Conservation (phyloP, 2,797 vertebrate genomes). For the Eutrigla gurnardus region DNA sequence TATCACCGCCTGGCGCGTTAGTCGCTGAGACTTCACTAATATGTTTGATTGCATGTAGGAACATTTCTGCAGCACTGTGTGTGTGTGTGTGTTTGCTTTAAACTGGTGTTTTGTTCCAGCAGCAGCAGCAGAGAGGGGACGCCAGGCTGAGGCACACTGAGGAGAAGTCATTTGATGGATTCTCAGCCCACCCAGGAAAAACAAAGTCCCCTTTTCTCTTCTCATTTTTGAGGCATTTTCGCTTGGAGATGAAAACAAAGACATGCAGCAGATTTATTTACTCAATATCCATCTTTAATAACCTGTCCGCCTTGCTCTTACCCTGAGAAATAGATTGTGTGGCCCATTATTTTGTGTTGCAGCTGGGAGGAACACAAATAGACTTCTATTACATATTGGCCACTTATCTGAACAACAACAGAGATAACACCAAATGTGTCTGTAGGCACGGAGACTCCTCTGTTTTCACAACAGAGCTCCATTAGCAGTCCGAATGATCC, state of each 20-base stretch:
- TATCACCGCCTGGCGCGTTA: not conserved
- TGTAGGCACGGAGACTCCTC: constrained; percentile 24
- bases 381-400: constrained; percentile 37
- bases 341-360: constrained; percentile 10
- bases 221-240: constrained; percentile 41
- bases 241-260: constrained; percentile 44
- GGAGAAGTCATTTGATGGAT: constrained; percentile 49
- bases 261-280: constrained; percentile 34
- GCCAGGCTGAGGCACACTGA: constrained; percentile 15
- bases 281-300: constrained; percentile 41
- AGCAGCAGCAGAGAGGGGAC: constrained; percentile 36
- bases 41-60: not conserved
- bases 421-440: constrained; percentile 41
- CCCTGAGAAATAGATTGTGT: constrained; percentile 12
- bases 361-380: constrained; percentile 17
- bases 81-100: constrained; percentile 19
- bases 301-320: constrained; percentile 8
- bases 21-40: constrained; percentile 7
- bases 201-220: constrained; percentile 25
- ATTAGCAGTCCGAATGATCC: constrained; percentile 53
- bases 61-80: not conserved
- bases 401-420: constrained; percentile 51
- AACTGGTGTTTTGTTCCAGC: constrained; percentile 31
- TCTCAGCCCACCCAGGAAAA: constrained; percentile 19
- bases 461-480: constrained; percentile 58